Evolutionary conservation across 1,140 invertebrate species (phyloP).

Genomic region (Colletes latitarsis): DNA sequence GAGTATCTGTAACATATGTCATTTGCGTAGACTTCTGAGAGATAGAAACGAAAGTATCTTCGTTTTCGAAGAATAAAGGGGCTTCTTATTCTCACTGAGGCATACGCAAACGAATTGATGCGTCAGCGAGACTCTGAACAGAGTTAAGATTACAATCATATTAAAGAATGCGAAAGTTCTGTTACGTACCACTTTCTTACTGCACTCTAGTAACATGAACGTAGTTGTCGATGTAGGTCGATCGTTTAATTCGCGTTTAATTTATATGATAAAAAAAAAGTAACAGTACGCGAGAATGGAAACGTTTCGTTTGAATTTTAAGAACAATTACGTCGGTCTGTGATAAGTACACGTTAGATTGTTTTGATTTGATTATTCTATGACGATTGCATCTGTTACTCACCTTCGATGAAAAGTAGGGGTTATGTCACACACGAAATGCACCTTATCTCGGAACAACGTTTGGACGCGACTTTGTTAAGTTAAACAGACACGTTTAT

Average conservation of each 20-base stretch:
- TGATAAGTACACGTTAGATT: background rate
- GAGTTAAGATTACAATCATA: background rate
- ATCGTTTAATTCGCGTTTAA: background rate
- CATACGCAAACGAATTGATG: background rate
- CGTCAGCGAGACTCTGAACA: background rate
- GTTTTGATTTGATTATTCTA: background rate
- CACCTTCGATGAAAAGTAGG: slow-evolving; percentile 43
- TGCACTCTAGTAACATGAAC: slow-evolving; percentile 15
- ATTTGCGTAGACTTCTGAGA: background rate
- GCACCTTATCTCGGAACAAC: background rate
- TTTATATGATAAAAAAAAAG: background rate
- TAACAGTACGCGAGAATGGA: background rate
- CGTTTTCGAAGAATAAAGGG: background rate
- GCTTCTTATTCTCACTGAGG: too few relatives aligned
- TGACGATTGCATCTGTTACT: background rate
- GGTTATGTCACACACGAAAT: slow-evolving; percentile 56
- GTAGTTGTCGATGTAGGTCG: slow-evolving; percentile 21
- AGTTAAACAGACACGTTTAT: slow-evolving; percentile 7
- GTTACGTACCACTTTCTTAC: background rate
- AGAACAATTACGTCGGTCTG: too few relatives aligned
- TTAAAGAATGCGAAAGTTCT: background rate
- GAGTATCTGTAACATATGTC: slow-evolving; percentile 41
- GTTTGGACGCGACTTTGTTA: background rate
- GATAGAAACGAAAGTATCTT: background rate
- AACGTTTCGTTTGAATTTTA: background rate